Evolutionary conservation across 1,140 invertebrate genomes (phyloP).

Genomic region (Hirudo medicinalis): DNA sequence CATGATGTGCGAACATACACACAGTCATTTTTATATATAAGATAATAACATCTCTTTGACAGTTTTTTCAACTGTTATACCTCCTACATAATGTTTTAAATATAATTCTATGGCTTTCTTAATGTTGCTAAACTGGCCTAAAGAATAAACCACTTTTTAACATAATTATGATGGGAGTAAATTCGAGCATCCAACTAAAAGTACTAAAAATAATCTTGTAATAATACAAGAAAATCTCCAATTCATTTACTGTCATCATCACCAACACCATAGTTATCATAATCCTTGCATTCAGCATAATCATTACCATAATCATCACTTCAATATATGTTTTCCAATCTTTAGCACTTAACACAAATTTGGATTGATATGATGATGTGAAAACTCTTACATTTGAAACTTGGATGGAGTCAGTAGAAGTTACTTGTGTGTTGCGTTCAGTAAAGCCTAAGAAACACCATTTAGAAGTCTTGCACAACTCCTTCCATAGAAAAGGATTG

Average conservation of each 20-base stretch:
- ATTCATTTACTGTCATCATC: neutral
- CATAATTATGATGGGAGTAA: no score
- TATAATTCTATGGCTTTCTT: no score
- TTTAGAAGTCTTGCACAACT: conserved; percentile 36
- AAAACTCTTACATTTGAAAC: conserved; percentile 32
- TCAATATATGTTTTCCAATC: neutral
- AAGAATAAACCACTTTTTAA: no score
- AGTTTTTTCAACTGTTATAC: no score
- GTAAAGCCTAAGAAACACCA: conserved; percentile 38
- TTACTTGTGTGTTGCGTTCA: conserved; percentile 39
- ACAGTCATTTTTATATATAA: no score
- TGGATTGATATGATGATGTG: neutral
- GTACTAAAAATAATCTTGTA: no score
- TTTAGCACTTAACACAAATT: neutral
- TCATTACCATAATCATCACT: neutral
- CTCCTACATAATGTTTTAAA: no score
- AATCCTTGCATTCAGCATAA: neutral
- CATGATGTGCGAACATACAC: no score
- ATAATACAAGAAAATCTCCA: no score
- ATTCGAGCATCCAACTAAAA: no score
- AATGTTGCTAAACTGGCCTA: no score
- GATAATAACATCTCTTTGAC: no score
- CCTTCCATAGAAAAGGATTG: conserved; percentile 34
- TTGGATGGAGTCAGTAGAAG: conserved; percentile 35
- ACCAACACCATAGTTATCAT: neutral